Percentiles rank a stretch among this genome's conserved stretches.
Evolutionary conservation across 2,888 invertebrate genomes (phyloP).

Genomic region (Melanostoma scalare): DNA sequence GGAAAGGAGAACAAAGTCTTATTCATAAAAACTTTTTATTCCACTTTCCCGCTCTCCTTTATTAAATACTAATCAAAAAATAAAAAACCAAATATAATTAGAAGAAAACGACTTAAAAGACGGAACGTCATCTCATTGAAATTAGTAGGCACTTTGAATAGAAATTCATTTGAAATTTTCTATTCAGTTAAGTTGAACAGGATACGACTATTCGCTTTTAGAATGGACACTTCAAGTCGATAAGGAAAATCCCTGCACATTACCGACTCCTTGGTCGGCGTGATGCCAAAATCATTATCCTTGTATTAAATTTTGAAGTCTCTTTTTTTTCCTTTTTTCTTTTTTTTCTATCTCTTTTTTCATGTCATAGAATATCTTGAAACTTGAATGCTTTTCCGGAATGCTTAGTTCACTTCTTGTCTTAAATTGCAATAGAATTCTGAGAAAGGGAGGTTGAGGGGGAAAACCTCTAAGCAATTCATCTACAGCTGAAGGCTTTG

Average conservation of each 20-base stretch:
- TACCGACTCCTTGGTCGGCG: constrained; percentile 5
- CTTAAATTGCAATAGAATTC: neutral
- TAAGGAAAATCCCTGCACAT: constrained; percentile 13
- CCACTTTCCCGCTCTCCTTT: neutral
- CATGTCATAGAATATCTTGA: constrained; percentile 17
- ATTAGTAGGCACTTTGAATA: constrained; percentile 47
- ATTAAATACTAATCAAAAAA: neutral
- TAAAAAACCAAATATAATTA: constrained; percentile 26
- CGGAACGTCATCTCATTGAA: constrained; percentile 39
- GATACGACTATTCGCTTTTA: constrained; percentile 12
- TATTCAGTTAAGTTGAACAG: constrained; percentile 27
- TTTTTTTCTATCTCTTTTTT: constrained; percentile 12
- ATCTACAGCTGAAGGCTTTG: constrained; percentile 29
- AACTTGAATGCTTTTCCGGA: constrained; percentile 8
- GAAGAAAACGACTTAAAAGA: constrained; percentile 25
- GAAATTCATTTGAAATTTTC: constrained; percentile 39
- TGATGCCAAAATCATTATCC: constrained; percentile 40
- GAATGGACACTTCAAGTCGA: constrained; percentile 12
- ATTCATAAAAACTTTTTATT: neutral
- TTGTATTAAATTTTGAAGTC: constrained; percentile 16
- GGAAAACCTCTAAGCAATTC: constrained; percentile 1
- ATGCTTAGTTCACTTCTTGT: constrained; percentile 25
- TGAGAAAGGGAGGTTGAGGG: neutral
- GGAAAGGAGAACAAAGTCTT: neutral
- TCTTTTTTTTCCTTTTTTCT: neutral